These are phyloP conservation scores for Chaetogeoica ovagalla DNA, from an alignment of 2,888 invertebrate species.

Conservation along the genomic window DNA sequence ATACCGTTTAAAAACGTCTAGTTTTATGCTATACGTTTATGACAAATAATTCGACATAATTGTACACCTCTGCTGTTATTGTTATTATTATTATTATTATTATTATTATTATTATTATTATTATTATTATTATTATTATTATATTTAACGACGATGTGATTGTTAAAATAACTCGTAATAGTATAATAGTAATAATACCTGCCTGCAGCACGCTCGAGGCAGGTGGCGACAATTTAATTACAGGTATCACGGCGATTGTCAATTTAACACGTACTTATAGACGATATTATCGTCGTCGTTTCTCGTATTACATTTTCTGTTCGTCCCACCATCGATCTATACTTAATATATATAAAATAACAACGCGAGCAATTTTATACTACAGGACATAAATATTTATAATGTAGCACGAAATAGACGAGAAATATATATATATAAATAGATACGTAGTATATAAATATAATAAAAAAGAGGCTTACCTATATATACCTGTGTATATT, in stretches of 20 bases:
- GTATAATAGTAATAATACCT: not conserved
- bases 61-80: no score
- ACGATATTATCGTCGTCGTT: not conserved
- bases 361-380: not conserved
- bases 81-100: no score
- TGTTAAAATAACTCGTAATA: not conserved
- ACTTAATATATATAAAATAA: not conserved
- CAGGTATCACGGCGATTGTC: conserved; percentile 44
- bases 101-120: no score
- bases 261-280: conserved; percentile 25
- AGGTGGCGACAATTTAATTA: conserved; percentile 42
- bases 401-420: conserved; percentile 32
- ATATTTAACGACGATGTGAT: not conserved
- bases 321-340: not conserved
- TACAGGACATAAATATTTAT: conserved; percentile 22
- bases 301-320: not conserved
- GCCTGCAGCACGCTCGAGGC: not conserved
- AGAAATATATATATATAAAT: not conserved
- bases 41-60: no score
- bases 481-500: not conserved
- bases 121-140: no score
- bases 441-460: no score
- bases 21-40: no score
- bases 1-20: no score
- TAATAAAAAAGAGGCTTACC: no score